Conservation (phyloP, 1,140 invertebrate species). For the Danaus melanippus region DNA sequence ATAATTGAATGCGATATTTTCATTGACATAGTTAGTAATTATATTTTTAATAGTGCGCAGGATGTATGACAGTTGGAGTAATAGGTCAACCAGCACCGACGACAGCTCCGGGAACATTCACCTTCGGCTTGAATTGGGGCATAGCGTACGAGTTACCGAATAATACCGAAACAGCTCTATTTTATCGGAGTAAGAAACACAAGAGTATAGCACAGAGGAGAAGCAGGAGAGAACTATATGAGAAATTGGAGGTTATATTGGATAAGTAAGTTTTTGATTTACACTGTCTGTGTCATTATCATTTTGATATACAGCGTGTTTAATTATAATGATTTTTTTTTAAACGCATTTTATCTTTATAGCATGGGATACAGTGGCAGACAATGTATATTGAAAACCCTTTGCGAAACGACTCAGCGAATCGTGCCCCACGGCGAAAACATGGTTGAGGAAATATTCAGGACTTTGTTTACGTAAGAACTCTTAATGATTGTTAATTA, state of each 20-base stretch:
- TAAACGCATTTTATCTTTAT: slow-evolving; percentile 18
- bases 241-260: slow-evolving; percentile 78
- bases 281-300: background rate
- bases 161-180: slow-evolving; percentile 73
- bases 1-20: too few relatives aligned
- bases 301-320: background rate
- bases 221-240: slow-evolving; percentile 75
- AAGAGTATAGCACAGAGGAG: slow-evolving; percentile 65
- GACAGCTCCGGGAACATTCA: slow-evolving; percentile 70
- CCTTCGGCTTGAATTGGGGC: slow-evolving; percentile 82
- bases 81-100: slow-evolving; percentile 66
- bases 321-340: background rate
- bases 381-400: slow-evolving; percentile 76
- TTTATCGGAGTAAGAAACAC: slow-evolving; percentile 35
- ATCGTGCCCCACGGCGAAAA: slow-evolving; percentile 75
- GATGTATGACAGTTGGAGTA: slow-evolving; percentile 73
- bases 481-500: too few relatives aligned
- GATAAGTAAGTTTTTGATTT: slow-evolving; percentile 74
- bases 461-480: slow-evolving; percentile 79
- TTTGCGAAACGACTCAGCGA: slow-evolving; percentile 80
- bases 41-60: slow-evolving; percentile 28
- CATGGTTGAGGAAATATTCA: slow-evolving; percentile 81
- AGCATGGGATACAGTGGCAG: slow-evolving; percentile 81
- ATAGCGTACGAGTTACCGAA: slow-evolving; percentile 83
- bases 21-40: background rate